Evolutionary conservation across 1,140 invertebrate genomes (phyloP).

Genomic region (Euwallacea fornicatus): DNA sequence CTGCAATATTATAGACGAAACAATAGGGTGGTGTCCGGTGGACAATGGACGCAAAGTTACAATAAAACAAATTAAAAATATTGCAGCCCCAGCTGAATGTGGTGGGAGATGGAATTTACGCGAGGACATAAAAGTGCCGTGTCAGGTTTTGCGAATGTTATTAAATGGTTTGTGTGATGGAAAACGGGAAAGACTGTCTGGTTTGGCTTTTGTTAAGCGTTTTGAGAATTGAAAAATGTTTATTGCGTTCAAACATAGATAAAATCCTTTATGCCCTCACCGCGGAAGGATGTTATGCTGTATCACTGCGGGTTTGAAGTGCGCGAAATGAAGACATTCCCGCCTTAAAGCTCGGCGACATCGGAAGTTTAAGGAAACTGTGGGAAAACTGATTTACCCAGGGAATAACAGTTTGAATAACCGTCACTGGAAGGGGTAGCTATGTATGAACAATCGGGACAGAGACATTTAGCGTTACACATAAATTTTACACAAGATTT

Average conservation of each 20-base stretch:
- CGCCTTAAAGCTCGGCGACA: no score
- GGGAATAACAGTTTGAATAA: no score
- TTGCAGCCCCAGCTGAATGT: slow-evolving; percentile 16
- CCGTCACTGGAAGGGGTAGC: no score
- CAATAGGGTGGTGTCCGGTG: slow-evolving; percentile 40
- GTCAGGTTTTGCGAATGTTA: slow-evolving; percentile 42
- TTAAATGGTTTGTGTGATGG: slow-evolving; percentile 42
- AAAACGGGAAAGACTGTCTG: slow-evolving; percentile 36
- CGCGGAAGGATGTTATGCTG: no score
- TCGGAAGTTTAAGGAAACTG: no score
- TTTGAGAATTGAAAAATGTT: slow-evolving; percentile 34
- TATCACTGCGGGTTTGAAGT: no score
- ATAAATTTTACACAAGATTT: no score
- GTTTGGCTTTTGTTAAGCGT: slow-evolving; percentile 35
- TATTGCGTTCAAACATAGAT: slow-evolving; percentile 15
- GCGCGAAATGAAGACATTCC: no score
- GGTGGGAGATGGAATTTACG: slow-evolving; percentile 34
- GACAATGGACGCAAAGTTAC: slow-evolving; percentile 40
- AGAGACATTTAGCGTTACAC: no score
- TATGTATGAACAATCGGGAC: no score
- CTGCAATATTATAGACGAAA: slow-evolving; percentile 42
- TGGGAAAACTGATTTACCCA: no score
- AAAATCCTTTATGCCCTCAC: slow-evolving; percentile 4
- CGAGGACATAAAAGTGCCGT: slow-evolving; percentile 37
- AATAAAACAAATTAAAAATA: slow-evolving; percentile 44